phyloP scores from a whole-genome alignment of 2,113 vertebrate species.

The Sylvia atricapilla region DNA sequence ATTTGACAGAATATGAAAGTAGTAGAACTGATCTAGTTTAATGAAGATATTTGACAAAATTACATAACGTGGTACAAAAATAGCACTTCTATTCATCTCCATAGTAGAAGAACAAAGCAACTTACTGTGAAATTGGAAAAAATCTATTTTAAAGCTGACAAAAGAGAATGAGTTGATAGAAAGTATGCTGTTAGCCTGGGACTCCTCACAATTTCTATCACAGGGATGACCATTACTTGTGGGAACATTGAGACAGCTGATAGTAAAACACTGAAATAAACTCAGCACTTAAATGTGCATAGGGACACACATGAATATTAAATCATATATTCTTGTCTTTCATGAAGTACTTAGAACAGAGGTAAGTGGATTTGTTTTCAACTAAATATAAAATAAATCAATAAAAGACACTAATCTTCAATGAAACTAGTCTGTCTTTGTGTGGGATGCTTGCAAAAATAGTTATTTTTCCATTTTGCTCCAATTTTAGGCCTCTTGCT shows the following conservation, averaged over 20 bases:
- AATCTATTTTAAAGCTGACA: neutral
- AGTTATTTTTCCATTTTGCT: neutral
- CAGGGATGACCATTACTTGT: neutral
- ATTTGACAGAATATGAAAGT: neutral
- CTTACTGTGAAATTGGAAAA: neutral
- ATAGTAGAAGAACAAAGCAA: neutral
- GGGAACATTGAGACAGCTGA: neutral
- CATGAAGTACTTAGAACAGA: neutral
- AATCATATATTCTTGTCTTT: neutral
- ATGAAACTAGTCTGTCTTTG: neutral
- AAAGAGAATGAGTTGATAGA: neutral
- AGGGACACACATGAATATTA: neutral
- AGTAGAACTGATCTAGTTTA: neutral
- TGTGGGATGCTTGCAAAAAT: neutral
- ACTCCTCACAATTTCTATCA: neutral
- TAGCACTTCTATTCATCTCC: neutral
- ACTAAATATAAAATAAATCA: neutral
- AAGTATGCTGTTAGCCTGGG: neutral
- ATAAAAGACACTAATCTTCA: neutral
- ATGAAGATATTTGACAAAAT: conserved; percentile 19
- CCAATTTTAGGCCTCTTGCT: neutral
- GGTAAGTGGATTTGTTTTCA: neutral
- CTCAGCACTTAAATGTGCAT: neutral
- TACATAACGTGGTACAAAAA: neutral
- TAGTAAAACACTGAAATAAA: neutral